Evolutionary conservation across 2,113 vertebrate species (phyloP), one percentile per base, ranked within the genome.

Genomic region (Syrrhaptes paradoxus): DNA sequence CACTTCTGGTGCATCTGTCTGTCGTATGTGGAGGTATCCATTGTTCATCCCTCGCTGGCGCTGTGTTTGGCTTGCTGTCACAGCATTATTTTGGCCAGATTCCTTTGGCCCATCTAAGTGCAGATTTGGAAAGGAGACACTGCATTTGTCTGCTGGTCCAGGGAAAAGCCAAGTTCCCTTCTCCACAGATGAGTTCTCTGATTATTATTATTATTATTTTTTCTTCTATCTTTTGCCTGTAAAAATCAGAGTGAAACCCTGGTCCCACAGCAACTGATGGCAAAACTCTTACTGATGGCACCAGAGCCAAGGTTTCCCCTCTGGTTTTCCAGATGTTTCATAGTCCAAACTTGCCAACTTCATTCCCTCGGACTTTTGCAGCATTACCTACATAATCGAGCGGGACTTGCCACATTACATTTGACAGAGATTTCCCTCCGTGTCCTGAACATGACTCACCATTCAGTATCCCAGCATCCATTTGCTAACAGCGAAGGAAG

Each of bases 401-500:
- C 0, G 0, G 61, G 32, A 68, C 32, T 71, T 85, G 26, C 58
- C 36, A 36, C 74, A 67, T 45, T 85, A 29, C n/a, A 41, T 52
- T 83, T 80, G 85, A 89, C 36, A 61, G 62, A 82, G 17, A 29
- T 49, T 90, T 81, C 11, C 65, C 67, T 31, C 34, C 17, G 28
- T 76, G 74, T 86, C 70, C 92, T 81, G 31, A 84, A 82, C 49
- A 52, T 22, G 45, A 77, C 54, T 58, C 65, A 92, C 91, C 82
- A 81, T 59, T 84, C 28, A 26, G 28, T n/a, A 79, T 72, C 76
- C 58, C 34, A 41, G 61, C 63, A 86, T 52, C 63, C 14, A 4
- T 92, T 85, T 81, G 58, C 52, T 79, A 93, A 82, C 74, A 84
- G 55, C 49, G 90, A 94, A 90, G 59, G 52, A 95, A 81, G 59